Conservation (phyloP, 2,888 invertebrate species). For the Tinea pellionella region DNA sequence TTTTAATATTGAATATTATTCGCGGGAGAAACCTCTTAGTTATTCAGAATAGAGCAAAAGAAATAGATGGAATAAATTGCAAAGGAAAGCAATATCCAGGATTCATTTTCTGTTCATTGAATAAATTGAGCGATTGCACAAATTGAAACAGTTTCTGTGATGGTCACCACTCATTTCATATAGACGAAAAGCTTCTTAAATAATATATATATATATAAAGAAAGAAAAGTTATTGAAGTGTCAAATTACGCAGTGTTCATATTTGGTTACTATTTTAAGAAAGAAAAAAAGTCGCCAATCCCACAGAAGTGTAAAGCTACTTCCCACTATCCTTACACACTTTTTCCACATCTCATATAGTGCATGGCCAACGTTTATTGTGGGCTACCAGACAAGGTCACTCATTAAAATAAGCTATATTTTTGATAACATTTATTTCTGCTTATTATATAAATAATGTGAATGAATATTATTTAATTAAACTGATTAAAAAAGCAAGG, state of each 20-base stretch:
- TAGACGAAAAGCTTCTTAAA: not conserved
- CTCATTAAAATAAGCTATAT: too few species aligned
- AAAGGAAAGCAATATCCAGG: slow-evolving; percentile 12
- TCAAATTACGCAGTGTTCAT: slow-evolving; percentile 19
- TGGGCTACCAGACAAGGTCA: too few species aligned
- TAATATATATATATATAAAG: slow-evolving; percentile 2
- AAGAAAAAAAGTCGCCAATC: too few species aligned
- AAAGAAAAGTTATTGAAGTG: slow-evolving; percentile 24
- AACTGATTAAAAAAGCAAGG: too few species aligned
- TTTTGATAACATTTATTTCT: too few species aligned
- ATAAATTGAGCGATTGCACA: slow-evolving; percentile 35
- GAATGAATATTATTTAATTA: too few species aligned
- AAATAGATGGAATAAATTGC: slow-evolving; percentile 9
- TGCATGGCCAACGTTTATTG: too few species aligned
- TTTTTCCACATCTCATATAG: too few species aligned
- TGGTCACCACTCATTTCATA: not conserved
- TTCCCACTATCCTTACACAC: too few species aligned
- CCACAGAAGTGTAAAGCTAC: too few species aligned
- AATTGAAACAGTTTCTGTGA: slow-evolving; percentile 30
- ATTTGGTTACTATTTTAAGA: slow-evolving; percentile 15
- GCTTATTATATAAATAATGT: too few species aligned
- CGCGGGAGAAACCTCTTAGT: not conserved
- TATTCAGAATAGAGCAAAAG: slow-evolving; percentile 7
- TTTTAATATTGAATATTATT: not conserved
- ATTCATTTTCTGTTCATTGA: slow-evolving; percentile 27